phyloP scores from a whole-genome alignment of 2,113 vertebrate species.

The Antechinus flavipes region DNA sequence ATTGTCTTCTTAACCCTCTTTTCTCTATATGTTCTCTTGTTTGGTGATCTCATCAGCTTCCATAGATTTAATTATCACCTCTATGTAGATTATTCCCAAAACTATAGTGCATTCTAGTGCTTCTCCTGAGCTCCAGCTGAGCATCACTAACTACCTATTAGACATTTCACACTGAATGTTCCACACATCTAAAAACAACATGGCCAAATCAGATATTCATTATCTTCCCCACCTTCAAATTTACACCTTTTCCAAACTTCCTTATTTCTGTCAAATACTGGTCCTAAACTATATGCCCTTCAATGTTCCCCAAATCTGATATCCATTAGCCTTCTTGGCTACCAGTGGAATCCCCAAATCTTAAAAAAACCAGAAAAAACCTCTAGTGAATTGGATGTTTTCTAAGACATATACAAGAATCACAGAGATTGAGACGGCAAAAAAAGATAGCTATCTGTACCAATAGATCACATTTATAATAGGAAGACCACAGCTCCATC shows the following conservation, averaged over 20 bases:
- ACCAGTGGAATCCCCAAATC: neutral
- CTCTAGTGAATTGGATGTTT: neutral
- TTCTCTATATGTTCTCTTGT: neutral
- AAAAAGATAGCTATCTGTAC: neutral
- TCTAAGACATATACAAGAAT: neutral
- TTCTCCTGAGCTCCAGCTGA: neutral
- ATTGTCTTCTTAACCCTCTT: neutral
- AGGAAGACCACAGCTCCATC: neutral
- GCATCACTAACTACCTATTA: neutral
- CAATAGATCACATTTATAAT: neutral
- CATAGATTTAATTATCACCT: neutral
- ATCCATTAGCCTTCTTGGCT: neutral
- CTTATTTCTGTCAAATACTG: neutral
- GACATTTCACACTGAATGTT: neutral
- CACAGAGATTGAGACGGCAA: neutral
- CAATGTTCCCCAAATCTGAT: neutral
- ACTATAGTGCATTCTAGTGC: neutral
- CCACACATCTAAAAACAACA: neutral
- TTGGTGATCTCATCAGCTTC: neutral
- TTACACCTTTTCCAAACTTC: neutral
- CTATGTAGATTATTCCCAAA: neutral
- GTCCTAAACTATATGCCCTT: neutral
- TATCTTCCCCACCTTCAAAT: neutral
- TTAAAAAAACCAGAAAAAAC: neutral
- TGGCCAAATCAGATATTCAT: neutral